phyloP scores from a whole-genome alignment of 2,113 vertebrate genomes.

The Noctilio leporinus region DNA sequence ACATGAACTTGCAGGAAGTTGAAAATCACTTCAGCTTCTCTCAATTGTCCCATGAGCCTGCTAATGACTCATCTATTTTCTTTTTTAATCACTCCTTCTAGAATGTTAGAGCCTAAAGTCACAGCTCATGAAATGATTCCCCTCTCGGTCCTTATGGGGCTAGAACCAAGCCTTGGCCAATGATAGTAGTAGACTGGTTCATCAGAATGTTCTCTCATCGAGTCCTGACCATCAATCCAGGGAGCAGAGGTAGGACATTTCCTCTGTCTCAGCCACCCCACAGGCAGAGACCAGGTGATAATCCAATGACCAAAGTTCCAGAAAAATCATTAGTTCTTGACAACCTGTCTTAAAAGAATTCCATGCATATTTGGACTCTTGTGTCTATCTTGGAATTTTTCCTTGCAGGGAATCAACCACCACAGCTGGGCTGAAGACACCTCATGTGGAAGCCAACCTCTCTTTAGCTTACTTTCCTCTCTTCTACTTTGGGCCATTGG shows the following conservation, averaged over 20 bases:
- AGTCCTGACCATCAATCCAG: neutral
- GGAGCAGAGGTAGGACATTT: neutral
- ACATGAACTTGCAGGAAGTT: neutral
- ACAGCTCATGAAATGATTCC: neutral
- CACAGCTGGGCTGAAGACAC: neutral
- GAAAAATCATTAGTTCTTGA: neutral
- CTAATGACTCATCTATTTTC: neutral
- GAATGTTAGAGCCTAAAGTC: neutral
- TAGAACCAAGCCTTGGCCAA: neutral
- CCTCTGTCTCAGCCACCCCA: neutral
- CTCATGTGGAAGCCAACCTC: neutral
- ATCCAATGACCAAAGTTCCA: neutral
- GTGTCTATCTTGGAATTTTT: neutral
- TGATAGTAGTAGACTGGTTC: neutral
- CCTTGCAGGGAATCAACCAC: neutral
- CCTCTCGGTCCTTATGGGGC: neutral
- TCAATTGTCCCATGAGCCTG: neutral
- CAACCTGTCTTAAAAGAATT: neutral
- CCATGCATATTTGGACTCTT: neutral
- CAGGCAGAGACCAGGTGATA: neutral
- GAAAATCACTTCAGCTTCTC: neutral
- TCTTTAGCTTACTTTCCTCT: neutral
- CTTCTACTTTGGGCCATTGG: neutral
- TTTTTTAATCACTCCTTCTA: neutral
- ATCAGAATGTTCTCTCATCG: neutral